Conservation (phyloP, 2,888 invertebrate species). For the Mythimna pallens region DNA sequence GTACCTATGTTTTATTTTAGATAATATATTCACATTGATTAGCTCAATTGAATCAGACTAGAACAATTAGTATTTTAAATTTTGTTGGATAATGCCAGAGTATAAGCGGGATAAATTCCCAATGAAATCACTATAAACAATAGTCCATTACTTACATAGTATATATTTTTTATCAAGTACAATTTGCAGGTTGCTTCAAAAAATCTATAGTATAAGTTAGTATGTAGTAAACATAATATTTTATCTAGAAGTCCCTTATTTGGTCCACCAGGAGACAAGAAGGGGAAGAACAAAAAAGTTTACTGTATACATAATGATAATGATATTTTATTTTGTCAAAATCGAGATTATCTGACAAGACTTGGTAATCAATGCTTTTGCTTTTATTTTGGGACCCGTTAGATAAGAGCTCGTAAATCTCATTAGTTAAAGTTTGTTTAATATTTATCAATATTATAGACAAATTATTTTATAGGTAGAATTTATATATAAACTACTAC, state of each 20-base stretch:
- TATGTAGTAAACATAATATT: constrained; percentile 75
- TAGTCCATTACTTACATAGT: constrained; percentile 65
- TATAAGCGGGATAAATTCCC: constrained; percentile 68
- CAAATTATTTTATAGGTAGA: constrained; percentile 56
- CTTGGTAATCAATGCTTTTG: constrained; percentile 51
- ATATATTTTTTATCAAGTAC: constrained; percentile 82
- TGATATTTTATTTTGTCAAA: constrained; percentile 55
- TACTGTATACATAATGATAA: constrained; percentile 57
- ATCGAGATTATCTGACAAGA: constrained; percentile 58
- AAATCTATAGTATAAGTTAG: constrained; percentile 83
- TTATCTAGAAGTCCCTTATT: constrained; percentile 70
- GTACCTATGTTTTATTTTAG: constrained; percentile 67
- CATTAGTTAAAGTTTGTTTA: constrained; percentile 55
- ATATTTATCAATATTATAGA: constrained; percentile 49
- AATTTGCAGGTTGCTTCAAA: constrained; percentile 82
- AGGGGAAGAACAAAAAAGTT: constrained; percentile 78
- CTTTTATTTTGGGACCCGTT: constrained; percentile 52
- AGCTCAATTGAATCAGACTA: constrained; percentile 68
- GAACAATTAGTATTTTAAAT: constrained; percentile 71
- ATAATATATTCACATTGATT: constrained; percentile 64
- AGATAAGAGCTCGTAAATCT: constrained; percentile 59
- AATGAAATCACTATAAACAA: constrained; percentile 69
- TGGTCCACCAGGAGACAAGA: constrained; percentile 62
- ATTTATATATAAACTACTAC: constrained; percentile 36
- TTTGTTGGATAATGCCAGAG: constrained; percentile 63